Conservation (phyloP, 2,113 vertebrate genomes). For the Symphodus melops region DNA sequence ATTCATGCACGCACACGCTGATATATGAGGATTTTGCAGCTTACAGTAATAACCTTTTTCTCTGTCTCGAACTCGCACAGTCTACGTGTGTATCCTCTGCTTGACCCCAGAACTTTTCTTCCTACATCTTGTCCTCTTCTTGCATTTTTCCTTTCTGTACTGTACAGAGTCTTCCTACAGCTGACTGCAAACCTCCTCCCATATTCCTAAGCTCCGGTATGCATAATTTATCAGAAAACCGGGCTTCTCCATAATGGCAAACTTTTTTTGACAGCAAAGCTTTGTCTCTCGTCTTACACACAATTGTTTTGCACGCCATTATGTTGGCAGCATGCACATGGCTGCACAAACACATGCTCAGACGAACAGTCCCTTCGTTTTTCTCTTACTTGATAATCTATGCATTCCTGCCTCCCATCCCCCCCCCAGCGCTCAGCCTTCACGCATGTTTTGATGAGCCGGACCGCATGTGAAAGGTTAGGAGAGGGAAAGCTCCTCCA, state of each 20-base stretch:
- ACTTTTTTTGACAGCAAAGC: constrained; percentile 52
- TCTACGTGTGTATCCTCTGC: background rate
- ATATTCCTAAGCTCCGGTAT: constrained; percentile 34
- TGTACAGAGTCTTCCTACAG: constrained; percentile 25
- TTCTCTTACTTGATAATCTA: constrained; percentile 28
- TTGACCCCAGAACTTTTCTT: constrained; percentile 7
- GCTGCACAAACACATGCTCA: constrained; percentile 23
- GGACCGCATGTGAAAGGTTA: constrained; percentile 25
- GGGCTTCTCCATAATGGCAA: constrained; percentile 14
- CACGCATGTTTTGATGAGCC: constrained; percentile 10
- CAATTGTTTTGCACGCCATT: constrained; percentile 18
- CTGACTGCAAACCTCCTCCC: constrained; percentile 40
- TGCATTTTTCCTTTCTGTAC: constrained; percentile 6
- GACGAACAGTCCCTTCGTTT: constrained; percentile 1
- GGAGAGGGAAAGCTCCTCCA: constrained; percentile 13
- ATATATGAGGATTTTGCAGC: background rate
- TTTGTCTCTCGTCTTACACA: constrained; percentile 35
- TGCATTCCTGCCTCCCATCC: constrained; percentile 20
- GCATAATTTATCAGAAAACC: constrained; percentile 50
- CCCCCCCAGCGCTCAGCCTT: background rate
- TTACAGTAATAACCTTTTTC: background rate
- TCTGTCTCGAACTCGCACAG: background rate
- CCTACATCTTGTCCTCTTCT: constrained; percentile 5
- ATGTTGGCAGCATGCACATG: constrained; percentile 31
- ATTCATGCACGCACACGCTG: background rate